A percentile compares a stretch with the other conserved stretches of the same genome.
Conservation (phyloP, 1,140 invertebrate species). For the Bombus pyrosoma region DNA sequence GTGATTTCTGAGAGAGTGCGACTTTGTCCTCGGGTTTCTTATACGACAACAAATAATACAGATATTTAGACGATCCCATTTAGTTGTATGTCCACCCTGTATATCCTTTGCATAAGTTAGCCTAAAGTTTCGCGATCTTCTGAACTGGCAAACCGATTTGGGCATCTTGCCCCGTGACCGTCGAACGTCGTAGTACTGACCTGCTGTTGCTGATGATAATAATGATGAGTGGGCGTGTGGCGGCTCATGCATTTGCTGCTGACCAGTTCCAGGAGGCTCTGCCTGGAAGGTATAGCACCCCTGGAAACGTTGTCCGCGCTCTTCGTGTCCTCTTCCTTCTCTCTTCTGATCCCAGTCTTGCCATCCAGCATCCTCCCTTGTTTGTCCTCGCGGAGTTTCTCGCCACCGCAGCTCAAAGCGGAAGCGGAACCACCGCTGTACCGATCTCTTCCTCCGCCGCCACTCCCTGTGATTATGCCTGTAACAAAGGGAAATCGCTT, state of each 20-base stretch:
- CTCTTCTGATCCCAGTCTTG: slow-evolving; percentile 63
- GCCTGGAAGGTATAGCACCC: slow-evolving; percentile 75
- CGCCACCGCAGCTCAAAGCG: slow-evolving; percentile 72
- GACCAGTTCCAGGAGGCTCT: slow-evolving; percentile 80
- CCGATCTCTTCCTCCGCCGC: slow-evolving; percentile 81
- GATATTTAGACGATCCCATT: too few species aligned
- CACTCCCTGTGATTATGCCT: slow-evolving; percentile 84
- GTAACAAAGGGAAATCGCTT: slow-evolving; percentile 56
- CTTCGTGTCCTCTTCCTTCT: slow-evolving; percentile 78
- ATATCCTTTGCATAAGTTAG: too few species aligned
- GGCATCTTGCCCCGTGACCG: too few species aligned
- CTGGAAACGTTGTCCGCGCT: slow-evolving; percentile 78
- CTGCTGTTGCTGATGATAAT: slow-evolving; percentile 80
- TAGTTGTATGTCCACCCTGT: too few species aligned
- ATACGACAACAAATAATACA: too few species aligned
- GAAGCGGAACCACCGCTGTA: slow-evolving; percentile 78
- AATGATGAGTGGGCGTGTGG: slow-evolving; percentile 79
- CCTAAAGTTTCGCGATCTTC: too few species aligned
- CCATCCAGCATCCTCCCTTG: slow-evolving; percentile 71
- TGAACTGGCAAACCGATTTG: too few species aligned
- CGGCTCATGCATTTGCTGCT: slow-evolving; percentile 79
- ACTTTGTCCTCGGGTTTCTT: too few species aligned
- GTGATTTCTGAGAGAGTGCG: too few species aligned
- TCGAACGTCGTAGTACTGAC: slow-evolving; percentile 30
- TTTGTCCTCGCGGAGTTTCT: slow-evolving; percentile 81